Percentiles rank a stretch among this genome's conserved stretches.
These are phyloP conservation scores for Cheumatopsyche charites DNA, from an alignment of 1,140 invertebrate species.

Conservation along the genomic window DNA sequence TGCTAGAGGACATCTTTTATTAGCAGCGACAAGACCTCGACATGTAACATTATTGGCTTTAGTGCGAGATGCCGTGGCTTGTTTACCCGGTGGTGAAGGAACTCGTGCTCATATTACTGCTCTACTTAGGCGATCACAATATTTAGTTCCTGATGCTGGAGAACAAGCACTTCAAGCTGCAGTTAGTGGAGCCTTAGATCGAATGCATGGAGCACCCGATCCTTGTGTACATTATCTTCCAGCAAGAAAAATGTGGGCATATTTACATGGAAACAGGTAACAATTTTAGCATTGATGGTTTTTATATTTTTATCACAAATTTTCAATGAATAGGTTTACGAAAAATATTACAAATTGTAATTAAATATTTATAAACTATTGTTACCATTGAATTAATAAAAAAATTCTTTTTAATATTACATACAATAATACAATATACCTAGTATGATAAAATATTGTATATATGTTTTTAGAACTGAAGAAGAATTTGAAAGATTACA, in stretches of 20 bases:
- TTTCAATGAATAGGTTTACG: neutral
- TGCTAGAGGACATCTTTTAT: slow-evolving; percentile 81
- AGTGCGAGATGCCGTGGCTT: slow-evolving; percentile 89
- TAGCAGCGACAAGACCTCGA: slow-evolving; percentile 84
- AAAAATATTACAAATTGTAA: too few species aligned
- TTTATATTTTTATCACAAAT: neutral
- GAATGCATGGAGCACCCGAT: slow-evolving; percentile 87
- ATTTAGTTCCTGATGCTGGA: slow-evolving; percentile 74
- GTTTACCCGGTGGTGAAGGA: slow-evolving; percentile 93
- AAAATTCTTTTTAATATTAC: too few species aligned
- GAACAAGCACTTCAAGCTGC: slow-evolving; percentile 80
- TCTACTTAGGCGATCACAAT: slow-evolving; percentile 71
- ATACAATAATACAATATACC: too few species aligned
- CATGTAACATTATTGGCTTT: slow-evolving; percentile 90
- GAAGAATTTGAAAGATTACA: slow-evolving; percentile 76
- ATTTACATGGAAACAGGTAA: slow-evolving; percentile 74
- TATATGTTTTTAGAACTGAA: slow-evolving; percentile 71
- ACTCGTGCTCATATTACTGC: slow-evolving; percentile 81
- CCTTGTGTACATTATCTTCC: slow-evolving; percentile 91
- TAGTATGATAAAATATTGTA: too few species aligned
- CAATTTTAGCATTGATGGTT: neutral
- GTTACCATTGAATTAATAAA: too few species aligned
- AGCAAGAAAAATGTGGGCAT: slow-evolving; percentile 89
- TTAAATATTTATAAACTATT: too few species aligned
- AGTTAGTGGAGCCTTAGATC: slow-evolving; percentile 86